phyloP scores from a whole-genome alignment of 2,888 invertebrate species.

The Drosophila macrothrix region DNA sequence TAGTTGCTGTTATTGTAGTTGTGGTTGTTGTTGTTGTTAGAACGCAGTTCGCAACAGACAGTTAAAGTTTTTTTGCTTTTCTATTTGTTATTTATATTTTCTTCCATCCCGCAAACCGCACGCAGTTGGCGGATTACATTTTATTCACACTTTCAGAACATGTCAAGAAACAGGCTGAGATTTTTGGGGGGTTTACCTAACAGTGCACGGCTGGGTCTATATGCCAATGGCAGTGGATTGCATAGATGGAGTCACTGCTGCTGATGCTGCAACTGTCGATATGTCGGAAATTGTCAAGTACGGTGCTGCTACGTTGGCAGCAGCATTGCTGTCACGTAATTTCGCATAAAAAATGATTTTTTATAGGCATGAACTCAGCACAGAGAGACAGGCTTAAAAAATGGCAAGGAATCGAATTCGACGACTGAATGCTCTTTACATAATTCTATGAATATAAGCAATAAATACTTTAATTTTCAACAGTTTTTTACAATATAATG shows the following conservation, averaged over 20 bases:
- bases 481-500: neutral
- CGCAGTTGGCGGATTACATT: constrained; percentile 69
- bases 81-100: constrained; percentile 25
- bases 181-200: constrained; percentile 1
- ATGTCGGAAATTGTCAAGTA: constrained; percentile 76
- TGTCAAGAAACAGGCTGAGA: neutral
- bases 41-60: constrained; percentile 36
- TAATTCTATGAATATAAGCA: neutral
- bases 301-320: constrained; percentile 18
- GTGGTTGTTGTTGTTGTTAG: constrained; percentile 1
- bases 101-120: constrained; percentile 40
- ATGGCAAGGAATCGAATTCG: neutral
- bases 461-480: neutral
- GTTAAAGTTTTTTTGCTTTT: constrained; percentile 49
- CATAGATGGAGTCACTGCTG: constrained; percentile 13
- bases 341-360: constrained; percentile 51
- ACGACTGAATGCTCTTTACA: neutral
- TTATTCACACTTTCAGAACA: constrained; percentile 55
- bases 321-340: constrained; percentile 59
- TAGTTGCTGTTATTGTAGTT: constrained; percentile 12
- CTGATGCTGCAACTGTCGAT: constrained; percentile 61
- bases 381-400: neutral
- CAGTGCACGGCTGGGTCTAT: neutral
- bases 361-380: constrained; percentile 15
- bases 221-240: neutral